phyloP scores from a whole-genome alignment of 2,113 vertebrate species.

The Ginglymostoma cirratum region DNA sequence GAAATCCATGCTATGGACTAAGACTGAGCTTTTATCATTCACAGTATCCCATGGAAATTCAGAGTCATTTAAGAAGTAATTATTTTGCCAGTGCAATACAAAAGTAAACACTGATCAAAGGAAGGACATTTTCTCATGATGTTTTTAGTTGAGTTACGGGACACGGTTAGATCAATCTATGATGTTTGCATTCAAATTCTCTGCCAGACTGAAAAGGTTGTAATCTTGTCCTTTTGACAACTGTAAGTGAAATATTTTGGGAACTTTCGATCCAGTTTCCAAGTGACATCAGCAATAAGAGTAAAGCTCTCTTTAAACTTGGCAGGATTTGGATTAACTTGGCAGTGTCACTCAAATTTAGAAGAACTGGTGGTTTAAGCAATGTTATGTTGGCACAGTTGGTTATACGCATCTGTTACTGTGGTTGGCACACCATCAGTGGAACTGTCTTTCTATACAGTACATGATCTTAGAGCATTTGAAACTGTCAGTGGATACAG shows the following conservation, averaged over 20 bases:
- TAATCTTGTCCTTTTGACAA: background rate
- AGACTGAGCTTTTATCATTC: background rate
- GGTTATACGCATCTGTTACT: background rate
- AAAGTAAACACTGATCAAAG: background rate
- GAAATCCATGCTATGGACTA: background rate
- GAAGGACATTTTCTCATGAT: background rate
- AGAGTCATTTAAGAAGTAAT: background rate
- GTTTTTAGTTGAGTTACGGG: background rate
- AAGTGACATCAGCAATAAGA: background rate
- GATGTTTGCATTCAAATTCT: background rate
- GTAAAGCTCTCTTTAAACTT: background rate
- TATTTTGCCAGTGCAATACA: background rate
- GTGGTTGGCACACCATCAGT: background rate
- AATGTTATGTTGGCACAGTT: background rate
- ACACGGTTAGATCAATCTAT: background rate
- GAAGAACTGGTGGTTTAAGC: background rate
- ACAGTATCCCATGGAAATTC: background rate
- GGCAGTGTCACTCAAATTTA: background rate
- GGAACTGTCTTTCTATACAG: background rate
- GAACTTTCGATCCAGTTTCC: background rate
- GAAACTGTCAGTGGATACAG: background rate
- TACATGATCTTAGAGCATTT: background rate
- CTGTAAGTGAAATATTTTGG: background rate
- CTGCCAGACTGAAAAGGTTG: background rate
- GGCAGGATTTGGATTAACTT: background rate